These are phyloP conservation scores for Barbus barbus DNA, from an alignment of 2,113 vertebrate species.

Conservation along the genomic window DNA sequence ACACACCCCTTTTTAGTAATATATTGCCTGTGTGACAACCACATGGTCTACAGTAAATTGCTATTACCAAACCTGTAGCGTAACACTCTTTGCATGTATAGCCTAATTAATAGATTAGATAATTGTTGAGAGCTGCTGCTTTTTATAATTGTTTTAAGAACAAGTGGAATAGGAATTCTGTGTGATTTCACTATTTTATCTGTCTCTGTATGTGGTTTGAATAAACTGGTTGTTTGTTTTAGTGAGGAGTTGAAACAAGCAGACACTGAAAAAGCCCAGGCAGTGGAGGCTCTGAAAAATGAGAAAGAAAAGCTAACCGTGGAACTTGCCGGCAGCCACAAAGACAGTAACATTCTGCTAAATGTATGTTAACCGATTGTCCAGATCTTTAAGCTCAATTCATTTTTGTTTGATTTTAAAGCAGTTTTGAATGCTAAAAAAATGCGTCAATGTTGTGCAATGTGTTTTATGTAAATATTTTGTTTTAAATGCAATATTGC, in stretches of 20 bases:
- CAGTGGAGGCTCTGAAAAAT: slow-evolving; percentile 82
- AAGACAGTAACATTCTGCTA: slow-evolving; percentile 77
- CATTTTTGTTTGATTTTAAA: too few relatives aligned
- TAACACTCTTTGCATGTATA: not conserved
- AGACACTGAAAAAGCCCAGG: slow-evolving; percentile 80
- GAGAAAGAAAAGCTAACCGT: slow-evolving; percentile 86
- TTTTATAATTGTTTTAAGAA: not conserved
- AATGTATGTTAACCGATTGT: slow-evolving; percentile 73
- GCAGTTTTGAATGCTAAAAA: too few relatives aligned
- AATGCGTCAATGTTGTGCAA: too few relatives aligned
- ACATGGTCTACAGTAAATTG: not conserved
- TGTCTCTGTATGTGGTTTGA: slow-evolving; percentile 24
- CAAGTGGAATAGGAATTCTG: not conserved
- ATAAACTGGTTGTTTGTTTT: slow-evolving; percentile 66
- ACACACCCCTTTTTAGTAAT: too few relatives aligned
- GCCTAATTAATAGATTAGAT: not conserved
- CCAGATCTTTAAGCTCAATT: too few relatives aligned
- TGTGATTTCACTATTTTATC: slow-evolving; percentile 21
- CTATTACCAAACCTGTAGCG: not conserved
- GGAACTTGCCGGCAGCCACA: slow-evolving; percentile 81
- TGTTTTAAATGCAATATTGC: too few relatives aligned
- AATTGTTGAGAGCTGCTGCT: not conserved
- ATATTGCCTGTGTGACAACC: not conserved
- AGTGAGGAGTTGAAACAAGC: slow-evolving; percentile 88
- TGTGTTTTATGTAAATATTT: too few relatives aligned